Percentiles rank a stretch among this genome's conserved stretches.
phyloP scores from a whole-genome alignment of 2,113 vertebrate species.

The Parus major region DNA sequence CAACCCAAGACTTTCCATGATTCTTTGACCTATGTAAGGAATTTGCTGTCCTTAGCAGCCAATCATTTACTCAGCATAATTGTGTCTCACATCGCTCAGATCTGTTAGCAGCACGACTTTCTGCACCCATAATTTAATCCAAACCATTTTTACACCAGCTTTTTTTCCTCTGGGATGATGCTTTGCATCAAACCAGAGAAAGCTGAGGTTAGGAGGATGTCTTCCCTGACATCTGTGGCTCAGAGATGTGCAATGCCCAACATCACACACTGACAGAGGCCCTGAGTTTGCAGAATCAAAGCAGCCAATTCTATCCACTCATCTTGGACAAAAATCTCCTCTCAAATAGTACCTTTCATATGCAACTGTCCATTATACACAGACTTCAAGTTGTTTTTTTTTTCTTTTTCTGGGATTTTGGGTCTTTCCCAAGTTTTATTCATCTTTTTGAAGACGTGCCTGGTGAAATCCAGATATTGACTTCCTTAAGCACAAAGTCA shows the following conservation, averaged over 20 bases:
- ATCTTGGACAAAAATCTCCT: background rate
- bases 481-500: background rate
- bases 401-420: background rate
- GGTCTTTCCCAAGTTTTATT: background rate
- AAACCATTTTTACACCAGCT: background rate
- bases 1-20: background rate
- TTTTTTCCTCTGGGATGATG: background rate
- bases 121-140: background rate
- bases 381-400: background rate
- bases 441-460: background rate
- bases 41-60: background rate
- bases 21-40: background rate
- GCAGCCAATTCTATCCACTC: background rate
- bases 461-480: background rate
- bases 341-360: background rate
- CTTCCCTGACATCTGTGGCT: background rate
- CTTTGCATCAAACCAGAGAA: background rate
- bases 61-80: background rate
- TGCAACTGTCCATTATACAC: background rate
- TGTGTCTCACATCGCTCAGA: background rate
- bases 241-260: background rate
- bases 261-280: background rate
- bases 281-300: background rate
- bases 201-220: background rate
- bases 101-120: accelerated